phyloP scores from a whole-genome alignment of 2,113 vertebrate species.

The Amblyornis subalaris region DNA sequence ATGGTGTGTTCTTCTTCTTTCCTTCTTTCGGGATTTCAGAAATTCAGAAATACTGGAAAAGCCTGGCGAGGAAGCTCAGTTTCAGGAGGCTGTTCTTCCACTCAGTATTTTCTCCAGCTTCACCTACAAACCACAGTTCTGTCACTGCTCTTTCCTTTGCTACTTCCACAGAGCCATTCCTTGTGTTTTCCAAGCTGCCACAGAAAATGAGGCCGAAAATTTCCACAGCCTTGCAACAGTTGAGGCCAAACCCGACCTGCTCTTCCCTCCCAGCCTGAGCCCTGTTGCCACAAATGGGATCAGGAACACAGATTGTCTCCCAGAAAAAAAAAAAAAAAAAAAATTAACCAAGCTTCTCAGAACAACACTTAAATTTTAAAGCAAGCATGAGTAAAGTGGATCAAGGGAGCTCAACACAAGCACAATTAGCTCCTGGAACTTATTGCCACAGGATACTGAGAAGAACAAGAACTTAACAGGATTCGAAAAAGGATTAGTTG shows the following conservation, averaged over 20 bases:
- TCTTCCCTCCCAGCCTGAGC: neutral
- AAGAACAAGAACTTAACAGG: constrained; percentile 65
- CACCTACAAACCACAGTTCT: neutral
- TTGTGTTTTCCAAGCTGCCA: neutral
- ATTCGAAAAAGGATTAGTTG: constrained; percentile 55
- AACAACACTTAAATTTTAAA: constrained; percentile 32
- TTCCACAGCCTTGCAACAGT: neutral
- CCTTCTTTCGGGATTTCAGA: neutral
- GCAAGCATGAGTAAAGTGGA: constrained; percentile 53
- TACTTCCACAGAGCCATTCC: neutral
- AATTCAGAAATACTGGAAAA: neutral
- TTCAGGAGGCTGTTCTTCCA: neutral
- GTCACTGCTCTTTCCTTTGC: neutral
- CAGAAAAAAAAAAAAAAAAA: neutral
- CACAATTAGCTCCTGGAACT: constrained; percentile 60
- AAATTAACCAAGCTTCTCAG: neutral
- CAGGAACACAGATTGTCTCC: neutral
- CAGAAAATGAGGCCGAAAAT: neutral
- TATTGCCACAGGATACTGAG: constrained; percentile 57
- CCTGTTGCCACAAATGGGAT: neutral
- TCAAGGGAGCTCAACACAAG: constrained; percentile 50
- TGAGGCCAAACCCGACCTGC: neutral
- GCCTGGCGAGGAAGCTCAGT: neutral
- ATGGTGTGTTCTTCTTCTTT: rapidly evolving
- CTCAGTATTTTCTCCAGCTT: neutral